phyloP scores from a whole-genome alignment of 1,140 invertebrate genomes.

The Epicauta chinensis region DNA sequence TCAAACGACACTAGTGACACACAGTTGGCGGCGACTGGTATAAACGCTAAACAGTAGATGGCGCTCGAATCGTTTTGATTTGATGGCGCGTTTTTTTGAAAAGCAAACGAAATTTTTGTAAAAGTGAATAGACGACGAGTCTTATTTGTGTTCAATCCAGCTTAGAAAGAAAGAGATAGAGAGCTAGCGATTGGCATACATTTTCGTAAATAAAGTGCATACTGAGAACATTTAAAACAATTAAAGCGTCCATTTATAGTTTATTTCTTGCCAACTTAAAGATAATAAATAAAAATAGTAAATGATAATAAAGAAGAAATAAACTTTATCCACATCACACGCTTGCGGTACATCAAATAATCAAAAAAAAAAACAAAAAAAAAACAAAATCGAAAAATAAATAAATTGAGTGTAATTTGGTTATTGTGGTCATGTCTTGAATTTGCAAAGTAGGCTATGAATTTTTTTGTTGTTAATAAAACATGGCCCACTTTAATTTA shows the following conservation, averaged over 20 bases:
- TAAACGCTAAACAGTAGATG: too few species aligned
- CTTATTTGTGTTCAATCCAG: constrained; percentile 27
- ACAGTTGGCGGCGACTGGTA: too few species aligned
- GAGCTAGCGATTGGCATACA: constrained; percentile 40
- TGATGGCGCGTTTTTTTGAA: too few species aligned
- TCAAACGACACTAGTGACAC: too few species aligned
- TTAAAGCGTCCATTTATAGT: constrained; percentile 29
- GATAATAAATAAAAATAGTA: constrained; percentile 12
- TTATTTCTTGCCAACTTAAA: constrained; percentile 18
- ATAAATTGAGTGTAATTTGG: too few species aligned
- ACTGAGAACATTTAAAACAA: constrained; percentile 32
- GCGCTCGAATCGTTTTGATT: too few species aligned
- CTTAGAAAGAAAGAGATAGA: constrained; percentile 39
- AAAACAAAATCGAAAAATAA: not conserved
- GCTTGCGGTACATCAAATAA: constrained; percentile 28
- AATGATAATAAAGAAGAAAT: constrained; percentile 21
- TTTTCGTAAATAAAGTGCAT: constrained; percentile 33
- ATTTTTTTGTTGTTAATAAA: too few species aligned
- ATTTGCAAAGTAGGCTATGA: too few species aligned
- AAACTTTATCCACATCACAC: constrained; percentile 32
- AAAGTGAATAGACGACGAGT: constrained; percentile 7
- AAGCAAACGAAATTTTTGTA: too few species aligned
- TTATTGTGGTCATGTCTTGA: too few species aligned
- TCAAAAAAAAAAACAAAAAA: constrained; percentile 6
- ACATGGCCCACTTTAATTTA: too few species aligned